Base-by-base conservation (phyloP, 2,888 invertebrate species). In the Cerastis rubricosa region DNA sequence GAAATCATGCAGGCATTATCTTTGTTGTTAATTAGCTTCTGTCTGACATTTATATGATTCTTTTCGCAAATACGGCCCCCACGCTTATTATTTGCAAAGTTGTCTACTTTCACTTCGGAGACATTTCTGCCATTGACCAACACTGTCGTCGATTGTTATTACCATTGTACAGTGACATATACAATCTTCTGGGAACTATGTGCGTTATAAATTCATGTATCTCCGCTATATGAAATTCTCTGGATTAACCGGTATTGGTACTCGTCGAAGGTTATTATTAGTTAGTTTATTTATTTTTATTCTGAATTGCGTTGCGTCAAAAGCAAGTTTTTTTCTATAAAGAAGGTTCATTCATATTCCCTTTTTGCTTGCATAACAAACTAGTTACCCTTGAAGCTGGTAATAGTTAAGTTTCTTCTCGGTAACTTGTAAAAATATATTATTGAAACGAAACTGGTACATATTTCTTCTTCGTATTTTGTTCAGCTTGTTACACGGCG, bases 11-110 rank as follows among this genome's bases (percentile, higher is more conserved):
- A 69, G 40, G 61, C 71, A 82, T 77, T 76, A 84, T 87, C 72
- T 82, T 87, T 83, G 83, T 77, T 78, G 87, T 85, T 89, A 84
- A 87, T 89, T 87, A 87, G 82, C 85, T 89, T 74, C 77, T 88
- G 87, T 88, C 79, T 90, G 91, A 91, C 90, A 89, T 91, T 85
- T 90, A 90, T 89, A 91, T 92, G 91, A 91, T 92, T 88, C 81
- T 87, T 90, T 93, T 94, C 88, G 92, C 91, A 91, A 92, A 90
- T 90, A 85, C 89, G 91, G 90, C 93, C 93, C 87, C 94, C 93
- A 82, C 81, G 87, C 81, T 89, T 87, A 91, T 93, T 94, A 94
- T 93, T 93, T 91, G 92, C 91, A 90, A 91, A 90, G 87, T 88
- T 79, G 78, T 74, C 81, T 85, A 92, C 94, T 94, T 94, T 94